These are phyloP conservation scores for Protosalanx chinensis DNA, from an alignment of 2,797 vertebrate genomes.

Conservation along the genomic window DNA sequence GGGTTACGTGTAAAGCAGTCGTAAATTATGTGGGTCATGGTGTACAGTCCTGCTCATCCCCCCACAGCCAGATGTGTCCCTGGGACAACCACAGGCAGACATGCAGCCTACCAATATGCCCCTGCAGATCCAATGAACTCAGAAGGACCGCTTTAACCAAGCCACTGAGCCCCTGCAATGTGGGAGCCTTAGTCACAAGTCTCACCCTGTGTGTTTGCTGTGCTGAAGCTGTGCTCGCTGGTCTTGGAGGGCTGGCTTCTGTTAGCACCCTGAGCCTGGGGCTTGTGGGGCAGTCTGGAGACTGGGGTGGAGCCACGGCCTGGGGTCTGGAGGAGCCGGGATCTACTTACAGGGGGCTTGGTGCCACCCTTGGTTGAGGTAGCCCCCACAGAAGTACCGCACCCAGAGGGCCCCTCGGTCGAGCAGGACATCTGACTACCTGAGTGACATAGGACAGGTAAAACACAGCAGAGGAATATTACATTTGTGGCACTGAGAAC, in stretches of 20 bases:
- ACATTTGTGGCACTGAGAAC: neutral
- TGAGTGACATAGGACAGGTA: conserved; percentile 38
- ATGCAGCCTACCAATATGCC: no score
- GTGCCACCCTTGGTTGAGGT: conserved; percentile 29
- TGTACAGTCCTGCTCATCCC: conserved; percentile 26
- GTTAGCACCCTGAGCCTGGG: conserved; percentile 34
- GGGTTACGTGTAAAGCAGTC: neutral
- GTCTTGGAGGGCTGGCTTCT: conserved; percentile 59
- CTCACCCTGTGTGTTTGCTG: conserved; percentile 71
- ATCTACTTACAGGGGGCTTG: conserved; percentile 52
- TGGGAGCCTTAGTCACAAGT: conserved; percentile 15
- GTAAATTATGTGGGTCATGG: conserved; percentile 50
- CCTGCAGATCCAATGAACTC: neutral
- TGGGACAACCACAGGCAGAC: conserved; percentile 21
- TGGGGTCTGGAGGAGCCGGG: conserved; percentile 36
- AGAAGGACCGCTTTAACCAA: conserved; percentile 8
- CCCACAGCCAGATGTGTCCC: conserved; percentile 36
- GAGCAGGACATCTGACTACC: conserved; percentile 47
- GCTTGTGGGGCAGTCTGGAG: conserved; percentile 70
- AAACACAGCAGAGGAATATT: neutral
- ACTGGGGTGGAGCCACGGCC: conserved; percentile 43
- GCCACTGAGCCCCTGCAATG: neutral
- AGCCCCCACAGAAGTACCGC: conserved; percentile 17
- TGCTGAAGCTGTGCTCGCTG: conserved; percentile 53
- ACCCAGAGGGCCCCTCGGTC: conserved; percentile 31